Evolutionary conservation across 1,140 invertebrate species (phyloP).

Genomic region (Bursaphelenchus mucronatus): DNA sequence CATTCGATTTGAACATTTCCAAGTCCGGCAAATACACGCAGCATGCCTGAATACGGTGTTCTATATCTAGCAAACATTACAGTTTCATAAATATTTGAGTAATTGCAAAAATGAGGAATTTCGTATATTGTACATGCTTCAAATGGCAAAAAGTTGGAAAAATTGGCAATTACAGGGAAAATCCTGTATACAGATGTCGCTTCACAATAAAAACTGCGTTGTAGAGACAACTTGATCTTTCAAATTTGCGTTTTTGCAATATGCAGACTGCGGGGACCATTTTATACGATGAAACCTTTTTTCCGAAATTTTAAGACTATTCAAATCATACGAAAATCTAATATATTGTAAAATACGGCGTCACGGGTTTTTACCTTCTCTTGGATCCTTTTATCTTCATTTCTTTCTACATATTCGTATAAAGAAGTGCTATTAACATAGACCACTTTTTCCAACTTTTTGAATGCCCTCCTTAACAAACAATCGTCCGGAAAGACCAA

Average conservation of each 20-base stretch:
- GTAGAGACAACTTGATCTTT: too few relatives aligned
- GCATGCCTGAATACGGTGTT: conserved; percentile 12
- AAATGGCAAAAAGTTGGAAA: background rate
- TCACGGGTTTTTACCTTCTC: too few relatives aligned
- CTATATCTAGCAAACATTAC: background rate
- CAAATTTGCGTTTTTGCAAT: too few relatives aligned
- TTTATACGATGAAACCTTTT: background rate
- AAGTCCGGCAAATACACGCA: conserved; percentile 16
- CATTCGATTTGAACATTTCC: conserved; percentile 16
- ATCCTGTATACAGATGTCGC: too few relatives aligned
- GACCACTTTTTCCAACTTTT: background rate
- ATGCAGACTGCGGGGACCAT: too few relatives aligned
- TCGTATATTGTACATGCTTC: background rate
- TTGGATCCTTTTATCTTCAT: too few relatives aligned
- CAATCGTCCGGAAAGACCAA: conserved; percentile 33
- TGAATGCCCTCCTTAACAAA: conserved; percentile 34
- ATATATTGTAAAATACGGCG: too few relatives aligned
- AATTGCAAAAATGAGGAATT: too few relatives aligned
- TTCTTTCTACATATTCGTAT: background rate
- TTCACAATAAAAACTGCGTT: too few relatives aligned
- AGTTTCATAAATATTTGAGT: too few relatives aligned
- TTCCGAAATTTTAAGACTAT: background rate
- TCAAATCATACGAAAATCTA: background rate
- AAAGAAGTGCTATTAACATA: background rate
- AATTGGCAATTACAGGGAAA: background rate